Evolutionary conservation across 1,140 invertebrate species (phyloP).

Genomic region (Condylostylus longicornis): DNA sequence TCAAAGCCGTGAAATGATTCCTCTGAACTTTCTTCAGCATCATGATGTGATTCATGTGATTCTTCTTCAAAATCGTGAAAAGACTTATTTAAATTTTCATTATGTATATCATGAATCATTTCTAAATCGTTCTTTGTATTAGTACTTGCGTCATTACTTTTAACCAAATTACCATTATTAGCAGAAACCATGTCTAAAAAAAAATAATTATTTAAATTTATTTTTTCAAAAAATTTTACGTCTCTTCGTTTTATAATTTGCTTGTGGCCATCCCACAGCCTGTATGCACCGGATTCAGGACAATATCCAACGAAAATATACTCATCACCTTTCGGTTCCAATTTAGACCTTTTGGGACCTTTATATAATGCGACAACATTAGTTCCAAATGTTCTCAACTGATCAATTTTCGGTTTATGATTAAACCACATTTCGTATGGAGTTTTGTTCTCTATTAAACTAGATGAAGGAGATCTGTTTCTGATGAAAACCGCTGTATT

Average conservation of each 20-base stretch:
- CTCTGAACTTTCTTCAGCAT: neutral
- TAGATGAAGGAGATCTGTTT: neutral
- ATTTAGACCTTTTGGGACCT: neutral
- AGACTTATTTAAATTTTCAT: too few species aligned
- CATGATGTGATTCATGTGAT: neutral
- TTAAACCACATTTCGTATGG: neutral
- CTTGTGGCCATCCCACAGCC: neutral
- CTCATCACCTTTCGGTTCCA: neutral
- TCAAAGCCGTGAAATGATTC: neutral
- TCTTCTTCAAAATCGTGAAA: neutral
- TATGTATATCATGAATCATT: too few species aligned
- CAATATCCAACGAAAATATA: neutral
- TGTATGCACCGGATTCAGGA: neutral
- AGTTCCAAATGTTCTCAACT: neutral
- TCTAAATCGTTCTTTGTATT: neutral
- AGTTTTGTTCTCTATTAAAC: neutral
- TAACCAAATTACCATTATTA: neutral
- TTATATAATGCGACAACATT: slow-evolving; percentile 7
- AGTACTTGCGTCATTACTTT: neutral
- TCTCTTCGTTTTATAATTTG: neutral
- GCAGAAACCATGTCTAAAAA: neutral
- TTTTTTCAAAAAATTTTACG: neutral
- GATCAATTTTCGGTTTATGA: neutral
- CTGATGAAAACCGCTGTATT: neutral
- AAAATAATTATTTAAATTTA: neutral